Evolutionary conservation across 1,140 invertebrate genomes (phyloP).

Genomic region (Gonatopus flavifemur): DNA sequence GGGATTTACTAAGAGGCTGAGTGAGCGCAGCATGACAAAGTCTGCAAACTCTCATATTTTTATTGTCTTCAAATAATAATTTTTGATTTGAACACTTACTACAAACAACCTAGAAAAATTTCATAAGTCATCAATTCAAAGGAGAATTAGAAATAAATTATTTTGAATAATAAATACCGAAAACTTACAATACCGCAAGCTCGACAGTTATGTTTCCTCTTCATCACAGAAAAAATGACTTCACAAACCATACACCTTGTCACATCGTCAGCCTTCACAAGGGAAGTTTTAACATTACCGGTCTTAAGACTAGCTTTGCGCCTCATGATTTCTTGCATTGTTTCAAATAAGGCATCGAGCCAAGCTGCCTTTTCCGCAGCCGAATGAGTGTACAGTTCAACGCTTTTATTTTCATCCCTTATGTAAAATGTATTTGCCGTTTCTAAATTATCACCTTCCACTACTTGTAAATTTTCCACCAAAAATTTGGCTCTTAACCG

Average conservation of each 20-base stretch:
- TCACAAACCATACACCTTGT: slow-evolving; percentile 77
- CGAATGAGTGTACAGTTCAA: slow-evolving; percentile 50
- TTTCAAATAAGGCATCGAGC: slow-evolving; percentile 65
- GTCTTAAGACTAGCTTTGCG: slow-evolving; percentile 61
- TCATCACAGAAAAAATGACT: slow-evolving; percentile 71
- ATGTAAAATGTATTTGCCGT: slow-evolving; percentile 70
- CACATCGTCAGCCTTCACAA: slow-evolving; percentile 70
- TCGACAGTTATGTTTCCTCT: slow-evolving; percentile 74
- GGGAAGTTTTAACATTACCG: slow-evolving; percentile 57
- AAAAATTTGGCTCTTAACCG: slow-evolving; percentile 59
- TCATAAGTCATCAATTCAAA: no score
- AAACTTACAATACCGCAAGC: slow-evolving; percentile 71
- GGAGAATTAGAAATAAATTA: slow-evolving; percentile 8
- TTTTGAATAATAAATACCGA: background rate
- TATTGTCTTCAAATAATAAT: slow-evolving; percentile 68
- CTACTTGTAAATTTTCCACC: slow-evolving; percentile 65
- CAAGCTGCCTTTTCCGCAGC: slow-evolving; percentile 68
- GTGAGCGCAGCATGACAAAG: slow-evolving; percentile 51
- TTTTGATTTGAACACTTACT: slow-evolving; percentile 70
- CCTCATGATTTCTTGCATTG: slow-evolving; percentile 65
- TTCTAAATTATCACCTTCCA: slow-evolving; percentile 66
- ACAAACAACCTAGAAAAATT: slow-evolving; percentile 66
- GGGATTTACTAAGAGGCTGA: slow-evolving; percentile 46
- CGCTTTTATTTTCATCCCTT: slow-evolving; percentile 63
- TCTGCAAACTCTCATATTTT: slow-evolving; percentile 56